Evolutionary conservation across 2,888 invertebrate species (phyloP), one percentile per base, ranked within the genome.

Genomic region (Apotomis turbidana): DNA sequence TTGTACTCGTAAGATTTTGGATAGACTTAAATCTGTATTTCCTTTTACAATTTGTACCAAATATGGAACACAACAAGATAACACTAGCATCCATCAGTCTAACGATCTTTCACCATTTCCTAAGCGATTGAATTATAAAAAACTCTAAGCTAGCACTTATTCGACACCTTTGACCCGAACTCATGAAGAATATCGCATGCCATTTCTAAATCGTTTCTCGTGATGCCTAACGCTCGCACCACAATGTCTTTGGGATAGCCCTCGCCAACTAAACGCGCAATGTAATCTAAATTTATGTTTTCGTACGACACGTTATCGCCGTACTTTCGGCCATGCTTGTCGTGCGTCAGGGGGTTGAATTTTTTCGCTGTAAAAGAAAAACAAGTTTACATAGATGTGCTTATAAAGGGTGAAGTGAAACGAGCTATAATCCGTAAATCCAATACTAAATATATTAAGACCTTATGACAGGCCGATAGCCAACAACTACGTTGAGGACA

Each of bases 121-220:
- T 49, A 57, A 57, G 64, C 44, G 15, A 61, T 61, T 62, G 36
- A 57, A 57, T 46, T 66, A 58, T n/a, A 38, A 38, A 66, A 49
- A 49, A 10, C 9, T 27, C 12, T 62, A 68, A 15, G 36, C 80
- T 87, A 93, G 81, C 91, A 92, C 77, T 91, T 91, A 79, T 87
- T 89, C 75, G 89, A 84, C 78, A 90, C 78, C 82, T 93, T 93
- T 3, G 90, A 84, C n/a, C 97, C 98, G 89, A 98, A 98, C 87
- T 98, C 97, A 86, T 97, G 97, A 78, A 98, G 92, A 84, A 98
- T 98, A 87, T 98, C 98, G 91, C 98, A 97, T 61, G 98, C 98
- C 98, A 99, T 98, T 87, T 97, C 97, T 69, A 98, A 94, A 89
- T 99, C 97, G 91, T 98, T 99, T 73, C 98, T 95, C 1, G 98